Evolutionary conservation across 1,140 invertebrate genomes (phyloP).

Genomic region (Manduca sexta): DNA sequence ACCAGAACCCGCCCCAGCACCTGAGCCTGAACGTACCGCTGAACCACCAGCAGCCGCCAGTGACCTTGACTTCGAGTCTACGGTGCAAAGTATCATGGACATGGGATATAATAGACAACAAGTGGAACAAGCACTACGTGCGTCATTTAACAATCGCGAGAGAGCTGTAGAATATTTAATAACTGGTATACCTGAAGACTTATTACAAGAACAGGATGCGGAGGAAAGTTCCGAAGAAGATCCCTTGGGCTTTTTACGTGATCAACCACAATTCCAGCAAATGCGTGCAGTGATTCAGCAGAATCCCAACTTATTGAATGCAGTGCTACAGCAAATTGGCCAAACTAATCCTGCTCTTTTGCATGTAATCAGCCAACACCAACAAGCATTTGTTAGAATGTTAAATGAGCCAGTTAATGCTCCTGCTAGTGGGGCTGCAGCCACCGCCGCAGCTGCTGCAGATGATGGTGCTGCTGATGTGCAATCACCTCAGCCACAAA

Average conservation of each 20-base stretch:
- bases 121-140: conserved; percentile 93
- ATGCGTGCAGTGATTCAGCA: conserved; percentile 95
- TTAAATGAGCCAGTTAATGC: conserved; percentile 87
- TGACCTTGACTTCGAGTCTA: conserved; percentile 86
- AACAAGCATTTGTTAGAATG: conserved; percentile 97
- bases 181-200: conserved; percentile 85
- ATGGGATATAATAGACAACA: conserved; percentile 93
- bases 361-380: conserved; percentile 93
- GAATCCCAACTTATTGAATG: conserved; percentile 94
- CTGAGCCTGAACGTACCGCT: conserved; percentile 47
- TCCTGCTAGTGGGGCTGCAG: conserved; percentile 42
- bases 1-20: conserved; percentile 43
- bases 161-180: conserved; percentile 98
- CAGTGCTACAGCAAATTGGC: conserved; percentile 90
- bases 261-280: conserved; percentile 97
- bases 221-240: conserved; percentile 78
- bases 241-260: conserved; percentile 92
- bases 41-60: conserved; percentile 43
- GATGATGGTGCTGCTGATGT: conserved; percentile 48
- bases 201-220: conserved; percentile 73
- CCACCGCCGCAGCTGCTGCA: too few species aligned
- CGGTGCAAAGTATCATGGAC: conserved; percentile 95
- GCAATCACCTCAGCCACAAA: conserved; percentile 51
- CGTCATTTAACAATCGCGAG: conserved; percentile 99
- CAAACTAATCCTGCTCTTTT: conserved; percentile 96